Conservation (phyloP, 2,113 vertebrate genomes). For the Tachysurus fulvidraco region DNA sequence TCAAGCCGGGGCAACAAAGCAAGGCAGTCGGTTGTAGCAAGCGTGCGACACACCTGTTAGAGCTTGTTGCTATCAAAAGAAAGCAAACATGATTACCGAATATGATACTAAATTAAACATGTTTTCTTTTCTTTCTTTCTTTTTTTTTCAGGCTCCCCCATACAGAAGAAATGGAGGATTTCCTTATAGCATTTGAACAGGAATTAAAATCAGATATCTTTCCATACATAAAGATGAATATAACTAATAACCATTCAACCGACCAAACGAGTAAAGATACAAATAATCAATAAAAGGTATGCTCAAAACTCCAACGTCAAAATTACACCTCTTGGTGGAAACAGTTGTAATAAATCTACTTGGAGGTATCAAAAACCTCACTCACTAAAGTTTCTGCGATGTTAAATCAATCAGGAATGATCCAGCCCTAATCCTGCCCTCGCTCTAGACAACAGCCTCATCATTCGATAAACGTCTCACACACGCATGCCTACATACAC, state of each 20-base stretch:
- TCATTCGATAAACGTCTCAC: conserved; percentile 87
- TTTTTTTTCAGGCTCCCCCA: background rate
- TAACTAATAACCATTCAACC: background rate
- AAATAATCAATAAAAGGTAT: background rate
- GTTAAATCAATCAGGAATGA: conserved; percentile 21
- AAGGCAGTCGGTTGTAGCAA: conserved; percentile 48
- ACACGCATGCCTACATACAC: conserved; percentile 60
- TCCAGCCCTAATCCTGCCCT: conserved; percentile 37
- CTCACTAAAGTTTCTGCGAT: conserved; percentile 1
- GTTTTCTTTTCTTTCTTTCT: background rate
- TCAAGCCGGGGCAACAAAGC: conserved; percentile 50
- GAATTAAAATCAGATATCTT: background rate
- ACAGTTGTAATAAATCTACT: conserved; percentile 11
- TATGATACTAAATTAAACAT: conserved; percentile 31
- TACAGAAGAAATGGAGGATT: background rate
- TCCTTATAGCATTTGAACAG: conserved; percentile 11
- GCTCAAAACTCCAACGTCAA: background rate
- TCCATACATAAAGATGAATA: background rate
- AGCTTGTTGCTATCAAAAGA: conserved; percentile 52
- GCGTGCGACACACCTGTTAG: conserved; percentile 54
- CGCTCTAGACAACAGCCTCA: conserved; percentile 78
- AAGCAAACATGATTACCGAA: conserved; percentile 49
- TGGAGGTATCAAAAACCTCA: background rate
- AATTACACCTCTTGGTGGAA: background rate
- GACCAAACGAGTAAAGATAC: background rate